A percentile compares a stretch with the other conserved stretches of the same genome.
Conservation (phyloP, 2,888 invertebrate genomes). For the Autographa pulchrina region DNA sequence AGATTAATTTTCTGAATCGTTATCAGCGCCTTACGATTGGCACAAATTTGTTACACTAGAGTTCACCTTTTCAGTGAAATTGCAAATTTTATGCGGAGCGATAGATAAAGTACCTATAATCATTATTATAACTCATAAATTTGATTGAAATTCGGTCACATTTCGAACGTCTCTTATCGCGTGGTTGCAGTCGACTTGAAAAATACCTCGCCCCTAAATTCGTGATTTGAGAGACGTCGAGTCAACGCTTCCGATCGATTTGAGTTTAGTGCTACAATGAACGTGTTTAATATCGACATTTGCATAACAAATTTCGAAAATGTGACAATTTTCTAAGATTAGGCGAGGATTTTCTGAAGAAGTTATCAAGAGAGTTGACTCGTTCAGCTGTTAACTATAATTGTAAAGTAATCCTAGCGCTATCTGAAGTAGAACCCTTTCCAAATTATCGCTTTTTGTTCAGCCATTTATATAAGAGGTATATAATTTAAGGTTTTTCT, state of each 20-base stretch:
- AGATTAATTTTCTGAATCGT: slow-evolving; percentile 87
- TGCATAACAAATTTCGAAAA: slow-evolving; percentile 78
- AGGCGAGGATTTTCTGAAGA: slow-evolving; percentile 7
- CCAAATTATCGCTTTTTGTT: neutral
- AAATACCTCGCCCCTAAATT: slow-evolving; percentile 79
- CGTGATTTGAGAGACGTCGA: slow-evolving; percentile 76
- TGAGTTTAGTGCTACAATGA: slow-evolving; percentile 84
- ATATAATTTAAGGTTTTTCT: no score
- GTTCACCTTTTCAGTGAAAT: slow-evolving; percentile 88
- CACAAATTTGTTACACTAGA: slow-evolving; percentile 87
- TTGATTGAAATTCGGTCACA: slow-evolving; percentile 89
- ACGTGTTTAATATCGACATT: slow-evolving; percentile 82
- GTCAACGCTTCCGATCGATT: slow-evolving; percentile 85
- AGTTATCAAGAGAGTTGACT: slow-evolving; percentile 6
- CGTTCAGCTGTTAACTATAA: neutral
- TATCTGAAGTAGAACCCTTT: neutral
- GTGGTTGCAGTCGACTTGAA: slow-evolving; percentile 86
- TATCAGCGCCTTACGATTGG: slow-evolving; percentile 88
- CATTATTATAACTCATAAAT: slow-evolving; percentile 89
- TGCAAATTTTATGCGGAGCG: slow-evolving; percentile 86
- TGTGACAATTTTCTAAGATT: slow-evolving; percentile 64
- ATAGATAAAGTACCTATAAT: slow-evolving; percentile 87
- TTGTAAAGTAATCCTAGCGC: neutral
- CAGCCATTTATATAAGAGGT: neutral
- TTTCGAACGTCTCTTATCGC: slow-evolving; percentile 86